Base-by-base conservation (phyloP, 2,888 invertebrate genomes). In the Unio delphinus region DNA sequence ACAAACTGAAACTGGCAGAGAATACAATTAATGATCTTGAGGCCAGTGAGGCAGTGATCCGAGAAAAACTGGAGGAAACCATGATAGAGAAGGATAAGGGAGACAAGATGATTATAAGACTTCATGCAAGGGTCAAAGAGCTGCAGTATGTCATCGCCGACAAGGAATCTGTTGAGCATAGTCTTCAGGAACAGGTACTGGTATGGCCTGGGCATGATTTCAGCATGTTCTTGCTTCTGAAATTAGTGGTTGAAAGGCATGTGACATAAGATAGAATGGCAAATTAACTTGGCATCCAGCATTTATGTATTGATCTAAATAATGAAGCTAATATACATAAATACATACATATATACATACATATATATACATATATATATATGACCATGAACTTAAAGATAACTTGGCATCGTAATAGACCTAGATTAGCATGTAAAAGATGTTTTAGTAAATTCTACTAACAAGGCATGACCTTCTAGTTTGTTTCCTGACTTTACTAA, bases 21-120 rank as follows among this genome's bases (percentile, higher is more conserved):
- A 77, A 81, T 56, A 85, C 84, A 30, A 83, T 85, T 61, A 81
- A 80, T 66, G 86, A 86, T 60, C 74, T 86, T 7, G 87, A 87
- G 68, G 71, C 72, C 17, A 81, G 77, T 68, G 87, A 87, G 67
- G 75, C 72, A 28, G 75, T 78, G 15, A 62, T 80, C 20, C 71
- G 83, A 59, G 87, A 85, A 60, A 73, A 77, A 55, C 77, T 83
- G n/a, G 84, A 85, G 54, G 79, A 83, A 57, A 76, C 81, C 8
- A 75, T 81, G n/a, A 80, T 76, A 20, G 79, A 83, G 64, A 74
- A 81, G 34, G 74, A 81, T 56, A 78, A 73, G 59, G 68, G 78
- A 34, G 84, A 86, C 61, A 72, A 70, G 18, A 82, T 82, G 61
- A 74, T 78, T 18, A 82, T 78, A 64, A 78, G 77, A 63, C 81